Base-by-base conservation (phyloP, 92 coral and sea anemone genomes). In the Isaurus tuberculatus region DNA sequence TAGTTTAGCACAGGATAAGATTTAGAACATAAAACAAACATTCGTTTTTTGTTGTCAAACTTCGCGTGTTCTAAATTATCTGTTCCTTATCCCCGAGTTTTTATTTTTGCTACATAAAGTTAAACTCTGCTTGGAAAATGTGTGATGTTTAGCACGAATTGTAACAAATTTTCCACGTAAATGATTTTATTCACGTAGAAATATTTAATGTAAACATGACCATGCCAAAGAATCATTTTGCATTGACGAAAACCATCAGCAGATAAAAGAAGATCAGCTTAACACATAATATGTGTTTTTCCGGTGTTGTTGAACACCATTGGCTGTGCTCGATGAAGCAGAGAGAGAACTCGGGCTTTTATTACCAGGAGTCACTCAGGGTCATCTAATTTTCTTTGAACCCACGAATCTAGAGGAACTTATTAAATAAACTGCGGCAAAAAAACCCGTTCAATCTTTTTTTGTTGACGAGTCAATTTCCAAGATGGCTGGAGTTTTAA, bases 121-220 rank as follows among this genome's bases (percentile, higher is more conserved):
- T 4, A 31, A 77, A 77, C 82, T 57, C 82, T 77, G 82, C 20
- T 77, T 77, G 14, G 57, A 3, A 77, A 58, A 58, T 34, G n/a
- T 13, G 53, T 60, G 34, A 34, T 25, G 23, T 23, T 5, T 25
- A 8, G 28, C 36, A 49, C 6, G 66, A 34, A 29, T 51, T 8
- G 26, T 13, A 0, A 25, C 19, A 53, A 15, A 29, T 60, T 26
- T 42, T 77, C 69, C 9, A 33, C 69, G 34, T 36, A n/a, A 58
- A 23, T 11, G n/a, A 3, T 57, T 77, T 33, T 43, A 53, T 19
- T 55, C 23, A 23, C 33, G 36, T 33, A 29, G 5, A 37, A 57
- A 58, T 33, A 32, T 26, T n/a, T 77, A 37, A 32, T 23, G 51
- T 58, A 44, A 6, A n/a, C 22, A 7, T 4, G 33, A 77, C n/a